phyloP scores from a whole-genome alignment of 64 coral and sea anemone genomes.

The Pocillopora verrucosa region DNA sequence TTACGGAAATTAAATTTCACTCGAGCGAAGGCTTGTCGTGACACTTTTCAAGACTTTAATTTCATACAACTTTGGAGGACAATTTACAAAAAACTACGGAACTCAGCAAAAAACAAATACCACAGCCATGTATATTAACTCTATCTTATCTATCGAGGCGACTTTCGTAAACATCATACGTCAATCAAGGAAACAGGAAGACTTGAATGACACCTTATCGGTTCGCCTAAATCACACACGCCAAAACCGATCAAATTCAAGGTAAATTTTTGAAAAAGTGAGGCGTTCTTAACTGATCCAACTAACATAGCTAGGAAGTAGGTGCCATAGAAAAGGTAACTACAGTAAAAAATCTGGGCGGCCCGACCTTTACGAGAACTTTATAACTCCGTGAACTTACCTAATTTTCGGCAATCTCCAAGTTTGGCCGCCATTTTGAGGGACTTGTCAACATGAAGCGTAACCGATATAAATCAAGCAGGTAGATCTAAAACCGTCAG shows the following conservation, averaged over 20 bases:
- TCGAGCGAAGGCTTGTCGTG: conserved; percentile 20
- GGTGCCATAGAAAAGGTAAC: no score
- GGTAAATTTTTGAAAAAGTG: no score
- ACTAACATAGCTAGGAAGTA: no score
- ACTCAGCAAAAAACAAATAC: conserved; percentile 3
- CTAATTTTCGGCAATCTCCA: conserved; percentile 12
- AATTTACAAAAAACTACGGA: background rate
- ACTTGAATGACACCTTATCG: no score
- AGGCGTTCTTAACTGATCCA: no score
- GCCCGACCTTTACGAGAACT: background rate
- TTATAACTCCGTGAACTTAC: conserved; percentile 3
- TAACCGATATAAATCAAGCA: background rate
- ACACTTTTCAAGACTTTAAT: conserved; percentile 11
- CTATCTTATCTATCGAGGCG: no score
- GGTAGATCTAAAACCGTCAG: background rate
- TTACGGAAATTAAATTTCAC: conserved; percentile 15
- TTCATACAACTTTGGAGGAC: conserved; percentile 6
- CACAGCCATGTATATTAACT: background rate
- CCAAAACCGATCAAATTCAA: no score
- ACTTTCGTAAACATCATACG: no score
- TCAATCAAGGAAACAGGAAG: no score
- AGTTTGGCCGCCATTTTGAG: background rate
- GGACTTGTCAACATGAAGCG: background rate
- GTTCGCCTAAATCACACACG: no score
- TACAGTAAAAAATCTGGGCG: no score